phyloP scores from a whole-genome alignment of 1,140 invertebrate genomes.

The Pachypeltis micranthus region DNA sequence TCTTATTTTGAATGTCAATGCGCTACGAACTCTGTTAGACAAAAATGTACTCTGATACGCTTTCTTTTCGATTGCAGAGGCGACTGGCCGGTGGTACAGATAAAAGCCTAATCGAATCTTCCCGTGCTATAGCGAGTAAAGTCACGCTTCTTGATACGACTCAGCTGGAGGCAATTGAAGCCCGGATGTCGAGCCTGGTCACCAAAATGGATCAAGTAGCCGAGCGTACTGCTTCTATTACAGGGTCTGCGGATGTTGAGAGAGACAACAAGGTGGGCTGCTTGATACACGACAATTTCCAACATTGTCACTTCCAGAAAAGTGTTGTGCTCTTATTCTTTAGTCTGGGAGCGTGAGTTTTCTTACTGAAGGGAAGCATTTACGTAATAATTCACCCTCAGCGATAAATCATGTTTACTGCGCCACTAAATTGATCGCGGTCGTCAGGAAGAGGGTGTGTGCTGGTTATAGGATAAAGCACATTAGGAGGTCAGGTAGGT shows the following conservation, averaged over 20 bases:
- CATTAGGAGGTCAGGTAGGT: no score
- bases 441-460: no score
- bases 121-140: slow-evolving; percentile 48
- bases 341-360: no score
- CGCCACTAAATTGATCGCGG: no score
- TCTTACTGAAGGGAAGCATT: no score
- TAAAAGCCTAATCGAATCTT: slow-evolving; percentile 49
- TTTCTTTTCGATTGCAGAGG: slow-evolving; percentile 5
- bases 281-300: no score
- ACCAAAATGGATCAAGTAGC: slow-evolving; percentile 63
- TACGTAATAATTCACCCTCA: no score
- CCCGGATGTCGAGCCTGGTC: slow-evolving; percentile 54
- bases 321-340: no score
- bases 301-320: no score
- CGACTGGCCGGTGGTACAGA: slow-evolving; percentile 24
- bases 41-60: neutral
- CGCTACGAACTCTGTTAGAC: neutral
- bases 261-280: slow-evolving; percentile 71
- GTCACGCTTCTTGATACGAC: slow-evolving; percentile 63
- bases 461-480: no score
- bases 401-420: no score
- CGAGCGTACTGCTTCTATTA: slow-evolving; percentile 45
- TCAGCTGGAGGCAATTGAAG: slow-evolving; percentile 72
- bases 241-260: slow-evolving; percentile 52
- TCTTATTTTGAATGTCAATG: neutral